phyloP scores from a whole-genome alignment of 2,113 vertebrate species.

The Chlorodrepanis virens region DNA sequence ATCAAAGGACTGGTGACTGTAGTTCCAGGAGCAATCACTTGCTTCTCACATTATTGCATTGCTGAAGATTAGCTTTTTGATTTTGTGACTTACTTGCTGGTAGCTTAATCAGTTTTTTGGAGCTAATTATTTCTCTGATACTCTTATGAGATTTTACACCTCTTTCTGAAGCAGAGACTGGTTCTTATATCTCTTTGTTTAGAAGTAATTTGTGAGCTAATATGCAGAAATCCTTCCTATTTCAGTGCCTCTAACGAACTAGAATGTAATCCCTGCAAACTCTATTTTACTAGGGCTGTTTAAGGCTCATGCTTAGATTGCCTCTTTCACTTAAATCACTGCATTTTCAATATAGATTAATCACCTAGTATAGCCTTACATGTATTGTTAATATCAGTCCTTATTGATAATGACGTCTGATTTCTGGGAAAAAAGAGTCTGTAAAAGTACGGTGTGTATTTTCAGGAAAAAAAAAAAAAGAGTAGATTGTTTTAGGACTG shows the following conservation, averaged over 20 bases:
- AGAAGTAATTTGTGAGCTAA: neutral
- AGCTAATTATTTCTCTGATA: neutral
- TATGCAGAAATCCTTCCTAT: neutral
- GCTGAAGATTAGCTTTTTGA: neutral
- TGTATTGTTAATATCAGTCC: neutral
- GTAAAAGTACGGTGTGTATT: neutral
- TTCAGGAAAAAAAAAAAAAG: neutral
- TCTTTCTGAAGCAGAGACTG: neutral
- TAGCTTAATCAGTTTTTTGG: neutral
- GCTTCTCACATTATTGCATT: neutral
- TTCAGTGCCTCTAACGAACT: neutral
- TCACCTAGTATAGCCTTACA: neutral
- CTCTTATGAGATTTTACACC: rapidly evolving
- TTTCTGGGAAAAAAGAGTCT: neutral
- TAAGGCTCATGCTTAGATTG: neutral
- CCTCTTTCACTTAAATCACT: neutral
- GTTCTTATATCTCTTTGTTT: neutral
- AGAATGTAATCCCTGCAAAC: neutral
- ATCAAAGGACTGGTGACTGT: neutral
- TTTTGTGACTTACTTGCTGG: neutral
- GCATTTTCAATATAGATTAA: neutral
- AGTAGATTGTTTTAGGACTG: neutral
- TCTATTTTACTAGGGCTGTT: neutral
- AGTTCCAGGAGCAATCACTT: neutral
- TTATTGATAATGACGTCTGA: neutral